Evolutionary conservation across 2,113 vertebrate species (phyloP), one percentile per base, ranked within the genome.

Genomic region (Nannobrachium achirus): DNA sequence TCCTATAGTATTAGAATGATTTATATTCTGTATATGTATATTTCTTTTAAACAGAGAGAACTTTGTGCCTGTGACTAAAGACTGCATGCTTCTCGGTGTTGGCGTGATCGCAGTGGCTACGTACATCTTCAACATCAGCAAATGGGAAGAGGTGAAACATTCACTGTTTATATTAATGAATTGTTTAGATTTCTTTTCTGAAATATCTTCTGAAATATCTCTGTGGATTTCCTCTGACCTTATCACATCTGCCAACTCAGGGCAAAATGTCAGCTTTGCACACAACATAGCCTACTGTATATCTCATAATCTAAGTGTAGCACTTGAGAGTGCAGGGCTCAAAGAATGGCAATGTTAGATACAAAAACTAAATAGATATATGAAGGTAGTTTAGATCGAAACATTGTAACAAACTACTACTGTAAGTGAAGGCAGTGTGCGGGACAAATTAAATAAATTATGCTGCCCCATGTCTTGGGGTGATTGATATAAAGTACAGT

Each of bases 81-180:
- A 99, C 84, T 93, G 83, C 78, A 98, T 99, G 96, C 94, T 99
- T 0, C 79, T 98, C 64, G 95, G 93, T 15, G 95, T 94, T 8
- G 93, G 92, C 10, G 90, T 97, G 72, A 95, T 99, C 67, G 89
- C 95, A 18, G 92, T 93, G 8, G 94, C 95, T 0, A 81, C 94
- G n/a, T 98, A 94, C 87, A 90, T 97, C 76, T 83, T 92, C 40
- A 85, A 78, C 63, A 63, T 87, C 4, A 69, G 71, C 59, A 85
- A 82, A 2, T 98, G 95, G 94, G 83, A 90, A 55, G 88, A 96
- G 96, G 98, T 99, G 84, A 71, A 60, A 51, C 11, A 25, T 1
- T 49, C 3, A 16, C 56, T n/a, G 2, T 63, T 45, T 40, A 41
- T 6, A 10, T 53, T 1, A 51, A n/a, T 51, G 18, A 6, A 7